A percentile compares a stretch with the other conserved stretches of the same genome.
Evolutionary conservation across 2,888 invertebrate genomes (phyloP).

Genomic region (Sicus ferrugineus): DNA sequence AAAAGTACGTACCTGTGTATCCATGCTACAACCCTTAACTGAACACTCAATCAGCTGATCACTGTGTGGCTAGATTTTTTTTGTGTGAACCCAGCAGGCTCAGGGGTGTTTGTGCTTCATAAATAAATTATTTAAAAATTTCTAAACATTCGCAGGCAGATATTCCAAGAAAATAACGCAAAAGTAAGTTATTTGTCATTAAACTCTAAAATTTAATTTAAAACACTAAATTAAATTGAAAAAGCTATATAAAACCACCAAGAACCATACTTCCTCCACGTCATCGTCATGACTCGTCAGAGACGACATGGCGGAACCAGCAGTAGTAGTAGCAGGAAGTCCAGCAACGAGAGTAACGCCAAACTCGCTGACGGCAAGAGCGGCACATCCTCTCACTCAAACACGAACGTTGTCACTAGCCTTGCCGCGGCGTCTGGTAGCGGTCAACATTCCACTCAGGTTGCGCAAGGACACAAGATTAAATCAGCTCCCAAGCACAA

Average conservation of each 20-base stretch:
- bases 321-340: too few species aligned
- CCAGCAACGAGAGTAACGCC: slow-evolving; percentile 6
- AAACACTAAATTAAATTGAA: neutral
- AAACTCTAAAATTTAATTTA: neutral
- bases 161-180: too few species aligned
- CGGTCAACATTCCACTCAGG: slow-evolving; percentile 6
- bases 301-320: slow-evolving; percentile 26
- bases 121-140: too few species aligned
- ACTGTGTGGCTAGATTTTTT: too few species aligned
- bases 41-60: too few species aligned
- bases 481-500: slow-evolving; percentile 14
- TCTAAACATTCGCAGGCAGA: too few species aligned
- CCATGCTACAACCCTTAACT: too few species aligned
- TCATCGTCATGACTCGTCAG: slow-evolving; percentile 38
- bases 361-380: slow-evolving; percentile 6
- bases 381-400: slow-evolving; percentile 8
- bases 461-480: neutral
- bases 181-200: neutral
- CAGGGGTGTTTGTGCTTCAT: too few species aligned
- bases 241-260: neutral
- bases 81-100: too few species aligned
- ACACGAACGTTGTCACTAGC: neutral
- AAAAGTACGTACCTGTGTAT: neutral
- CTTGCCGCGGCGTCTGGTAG: neutral
- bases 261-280: neutral